Evolutionary conservation across 2,113 vertebrate genomes (phyloP).

Genomic region (Nannobrachium achirus): DNA sequence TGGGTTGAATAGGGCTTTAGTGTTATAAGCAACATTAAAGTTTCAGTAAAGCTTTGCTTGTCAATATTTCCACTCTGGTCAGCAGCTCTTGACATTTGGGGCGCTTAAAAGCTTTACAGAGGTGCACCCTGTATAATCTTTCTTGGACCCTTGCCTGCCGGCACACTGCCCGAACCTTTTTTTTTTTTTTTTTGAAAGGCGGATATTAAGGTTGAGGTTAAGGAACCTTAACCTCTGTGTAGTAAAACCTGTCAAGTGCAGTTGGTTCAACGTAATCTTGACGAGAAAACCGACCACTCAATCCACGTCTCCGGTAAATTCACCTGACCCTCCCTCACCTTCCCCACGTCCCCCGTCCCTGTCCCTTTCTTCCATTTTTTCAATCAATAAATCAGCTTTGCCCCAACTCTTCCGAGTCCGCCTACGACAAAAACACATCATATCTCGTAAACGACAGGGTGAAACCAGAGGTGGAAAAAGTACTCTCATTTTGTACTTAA

Average conservation of each 20-base stretch:
- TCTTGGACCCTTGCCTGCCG: conserved; percentile 44
- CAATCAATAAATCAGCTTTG: conserved; percentile 13
- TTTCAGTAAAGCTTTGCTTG: conserved; percentile 4
- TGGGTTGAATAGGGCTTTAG: no score
- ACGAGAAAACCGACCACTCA: not conserved
- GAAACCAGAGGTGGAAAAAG: no score
- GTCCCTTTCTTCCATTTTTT: not conserved
- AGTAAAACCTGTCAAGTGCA: conserved; percentile 23
- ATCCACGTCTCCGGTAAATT: not conserved
- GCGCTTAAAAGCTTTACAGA: conserved; percentile 17
- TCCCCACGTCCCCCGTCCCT: no score
- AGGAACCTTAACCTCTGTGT: no score
- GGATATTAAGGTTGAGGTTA: conserved; percentile 26
- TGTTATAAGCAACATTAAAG: no score
- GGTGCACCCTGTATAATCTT: conserved; percentile 33
- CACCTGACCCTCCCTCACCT: not conserved
- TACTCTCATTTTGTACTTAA: no score
- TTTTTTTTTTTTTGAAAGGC: conserved; percentile 50
- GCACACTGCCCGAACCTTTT: conserved; percentile 7
- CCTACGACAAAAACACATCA: not conserved
- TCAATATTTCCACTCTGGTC: conserved; percentile 26
- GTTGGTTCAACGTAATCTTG: conserved; percentile 7
- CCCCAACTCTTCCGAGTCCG: not conserved
- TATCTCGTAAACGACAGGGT: no score
- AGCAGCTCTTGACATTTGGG: not conserved